Evolutionary conservation across 1,140 invertebrate species (phyloP).

Genomic region (Proctacanthus coquilletti): DNA sequence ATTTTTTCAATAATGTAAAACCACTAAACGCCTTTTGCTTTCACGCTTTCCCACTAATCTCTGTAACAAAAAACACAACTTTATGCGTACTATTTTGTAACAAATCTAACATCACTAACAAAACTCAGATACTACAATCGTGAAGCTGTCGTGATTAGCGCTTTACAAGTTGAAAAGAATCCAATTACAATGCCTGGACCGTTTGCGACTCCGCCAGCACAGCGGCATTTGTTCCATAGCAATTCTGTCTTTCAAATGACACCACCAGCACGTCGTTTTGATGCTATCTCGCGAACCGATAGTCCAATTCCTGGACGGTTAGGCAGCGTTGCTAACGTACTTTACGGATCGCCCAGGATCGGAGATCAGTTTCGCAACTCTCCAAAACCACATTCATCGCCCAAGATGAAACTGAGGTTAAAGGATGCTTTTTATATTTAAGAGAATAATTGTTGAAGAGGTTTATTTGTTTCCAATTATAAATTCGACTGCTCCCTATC

Average conservation of each 20-base stretch:
- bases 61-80: not conserved
- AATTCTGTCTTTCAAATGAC: conserved; percentile 29
- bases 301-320: conserved; percentile 36
- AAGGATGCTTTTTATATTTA: not conserved
- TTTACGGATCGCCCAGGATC: conserved; percentile 36
- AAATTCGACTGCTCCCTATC: not conserved
- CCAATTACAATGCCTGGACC: conserved; percentile 74
- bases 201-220: conserved; percentile 45
- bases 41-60: conserved; percentile 4
- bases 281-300: conserved; percentile 31
- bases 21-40: not conserved
- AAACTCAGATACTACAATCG: conserved; percentile 69
- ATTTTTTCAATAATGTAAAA: not conserved
- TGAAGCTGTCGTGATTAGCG: conserved; percentile 82
- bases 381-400: conserved; percentile 57
- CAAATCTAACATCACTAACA: conserved; percentile 21
- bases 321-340: conserved; percentile 32
- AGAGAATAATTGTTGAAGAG: not conserved
- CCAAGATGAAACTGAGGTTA: conserved; percentile 82
- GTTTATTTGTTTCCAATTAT: not conserved
- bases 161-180: conserved; percentile 83
- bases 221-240: conserved; percentile 30
- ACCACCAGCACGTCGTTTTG: conserved; percentile 27
- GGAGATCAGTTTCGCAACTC: conserved; percentile 33
- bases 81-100: conserved; percentile 10